Base-by-base conservation (phyloP, 2,797 vertebrate genomes). In the Alosa sapidissima region DNA sequence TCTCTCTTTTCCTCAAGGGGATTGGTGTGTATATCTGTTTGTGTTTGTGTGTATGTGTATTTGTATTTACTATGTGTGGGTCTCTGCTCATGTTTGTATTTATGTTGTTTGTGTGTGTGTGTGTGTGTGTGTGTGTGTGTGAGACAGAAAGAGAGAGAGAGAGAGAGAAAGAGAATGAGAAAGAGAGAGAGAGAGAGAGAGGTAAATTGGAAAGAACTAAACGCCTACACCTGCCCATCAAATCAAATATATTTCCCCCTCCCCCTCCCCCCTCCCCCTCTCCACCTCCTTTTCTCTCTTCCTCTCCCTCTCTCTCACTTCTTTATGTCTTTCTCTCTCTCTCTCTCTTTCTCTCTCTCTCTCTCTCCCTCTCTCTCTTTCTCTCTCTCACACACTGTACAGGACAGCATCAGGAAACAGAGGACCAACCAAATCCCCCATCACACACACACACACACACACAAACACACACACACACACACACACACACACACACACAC, bases 191-290 rank as follows among this genome's bases (percentile, higher is more conserved):
- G 41, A 41, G 41, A 41, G 41, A 41, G 41, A 41, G 41, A 41
- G 41, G 41, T 28, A 28, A 28, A 82, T 82, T 88, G 84, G 68
- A 72, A 33, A 14, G 11, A 72, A 65, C 60, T 65, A 65, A 65
- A 72, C 68, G 33, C 68, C 68, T 33, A 72, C 68, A 72, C 33
- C 68, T 72, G 68, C 68, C 68, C 10, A 36, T 72, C 68, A 72
- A 72, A 72, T 72, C 28, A 14, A 72, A 19, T 36, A 14, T 62
- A 24, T 5, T n/a, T 9, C 19, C 68, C 33, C 7, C 24, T n/a
- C 16, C 24, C 24, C 19, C 1, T 28, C 62, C 28, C 28, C 68
- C 62, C 62, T 13, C 24, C 60, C 6, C 24, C 41, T 41, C 10
- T 8, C 60, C 10, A 0, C 24, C 24, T 85, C 81, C 41, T 47